Evolutionary conservation across 2,113 vertebrate genomes (phyloP), one percentile per base, ranked within the genome.

Genomic region (Passer domesticus): DNA sequence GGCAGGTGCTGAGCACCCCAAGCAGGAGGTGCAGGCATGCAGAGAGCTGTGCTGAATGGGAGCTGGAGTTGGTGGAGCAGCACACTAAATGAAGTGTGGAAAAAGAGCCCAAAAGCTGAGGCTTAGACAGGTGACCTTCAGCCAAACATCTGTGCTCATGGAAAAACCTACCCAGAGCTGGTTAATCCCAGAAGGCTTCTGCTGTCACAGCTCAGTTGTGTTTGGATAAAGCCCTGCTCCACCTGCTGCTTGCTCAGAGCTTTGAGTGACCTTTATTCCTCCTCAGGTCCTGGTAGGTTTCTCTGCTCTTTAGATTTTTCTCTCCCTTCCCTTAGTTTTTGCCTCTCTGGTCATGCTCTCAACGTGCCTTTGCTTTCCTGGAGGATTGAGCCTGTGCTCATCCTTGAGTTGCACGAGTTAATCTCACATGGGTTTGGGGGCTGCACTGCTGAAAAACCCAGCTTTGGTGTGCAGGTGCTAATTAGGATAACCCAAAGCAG

Each of bases 71-170:
- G 25, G 31, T 24, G 81, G 66, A 68, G 87, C 91, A 82, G 41
- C 24, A 39, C 23, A 21, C 10, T 78, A 67, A 90, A 89, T 74
- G 56, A 74, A 67, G 89, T 86, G 80, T 94, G 81, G 44, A 67
- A 49, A 91, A 83, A 49, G 49, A 82, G 15, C 92, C 84, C 28
- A 18, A 25, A 88, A 89, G 77, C 93, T 53, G 80, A 72, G 66
- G 81, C 87, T 95, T 69, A 89, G 81, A 55, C 79, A 85, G 84
- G 87, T 93, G 94, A 95, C 93, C 91, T 95, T 96, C 84, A 95
- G 78, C 81, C 91, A 90, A 89, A 91, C 92, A 94, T 95, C 89
- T 96, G 94, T 83, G 91, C 81, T 96, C 2, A 2, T 69, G 92
- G 88, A 90, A 96, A 92, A 95, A 85, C 53, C 90, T 76, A 24